Conservation (phyloP, 2,113 vertebrate species). For the Engraulis encrasicolus region DNA sequence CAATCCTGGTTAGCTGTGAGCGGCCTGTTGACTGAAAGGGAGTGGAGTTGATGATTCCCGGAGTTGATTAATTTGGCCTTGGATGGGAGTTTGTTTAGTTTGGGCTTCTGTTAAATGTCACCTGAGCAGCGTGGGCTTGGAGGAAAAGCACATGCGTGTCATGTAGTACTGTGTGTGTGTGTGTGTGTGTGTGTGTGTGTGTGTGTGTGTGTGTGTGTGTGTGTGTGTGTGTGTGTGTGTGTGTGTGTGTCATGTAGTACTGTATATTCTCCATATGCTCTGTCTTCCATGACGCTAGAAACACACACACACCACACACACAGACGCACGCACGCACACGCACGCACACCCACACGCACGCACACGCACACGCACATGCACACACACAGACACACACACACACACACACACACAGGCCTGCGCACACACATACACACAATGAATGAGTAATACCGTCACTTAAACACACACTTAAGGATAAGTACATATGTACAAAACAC, state of each 20-base stretch:
- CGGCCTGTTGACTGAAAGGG: background rate
- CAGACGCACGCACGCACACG: background rate
- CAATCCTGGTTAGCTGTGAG: background rate
- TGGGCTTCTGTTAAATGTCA: background rate
- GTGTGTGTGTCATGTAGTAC: conserved; percentile 5
- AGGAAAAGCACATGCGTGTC: background rate
- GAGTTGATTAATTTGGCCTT: background rate
- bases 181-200: too few relatives aligned
- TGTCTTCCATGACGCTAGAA: background rate
- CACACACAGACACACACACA: background rate
- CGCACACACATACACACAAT: too few relatives aligned
- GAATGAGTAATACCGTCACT: too few relatives aligned
- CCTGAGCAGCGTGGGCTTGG: background rate
- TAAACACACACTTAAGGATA: too few relatives aligned
- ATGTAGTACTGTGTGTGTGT: background rate
- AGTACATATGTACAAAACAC: too few relatives aligned
- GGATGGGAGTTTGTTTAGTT: background rate
- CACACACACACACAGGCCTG: background rate
- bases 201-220: too few relatives aligned
- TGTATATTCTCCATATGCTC: background rate
- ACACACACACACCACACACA: background rate
- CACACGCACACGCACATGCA: background rate
- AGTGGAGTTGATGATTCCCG: background rate
- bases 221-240: too few relatives aligned
- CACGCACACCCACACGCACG: background rate